Base-by-base conservation (phyloP, 2,888 invertebrate species). In the Lasioglossum zephyrum region DNA sequence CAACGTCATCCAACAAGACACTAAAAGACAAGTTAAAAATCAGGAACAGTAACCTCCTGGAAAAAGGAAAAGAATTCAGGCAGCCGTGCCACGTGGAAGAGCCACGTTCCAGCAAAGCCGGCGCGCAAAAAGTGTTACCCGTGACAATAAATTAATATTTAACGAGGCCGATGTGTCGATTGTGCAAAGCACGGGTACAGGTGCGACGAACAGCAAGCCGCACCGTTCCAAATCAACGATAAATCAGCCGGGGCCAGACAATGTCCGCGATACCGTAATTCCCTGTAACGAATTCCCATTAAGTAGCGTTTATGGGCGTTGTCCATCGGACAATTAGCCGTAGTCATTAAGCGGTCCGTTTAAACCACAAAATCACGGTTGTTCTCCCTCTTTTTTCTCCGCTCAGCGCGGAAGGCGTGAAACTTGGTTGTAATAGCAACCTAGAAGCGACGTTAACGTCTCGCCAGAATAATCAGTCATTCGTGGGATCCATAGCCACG, bases 401-500 rank as follows among this genome's bases (percentile, higher is more conserved):
- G 81, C 66, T 53, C 22, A 73, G 79, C 75, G 60, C 84, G 85
- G 87, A 85, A 90, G 79, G 90, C 90, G 90, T 90, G 85, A 90
- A 90, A 86, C 82, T 39, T 70, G 72, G 39, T 39, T 36, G 77
- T 89, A 87, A 89, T 89, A 63, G 79, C 81, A 82, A 73, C 69
- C 84, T 82, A 82, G 73, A 77, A 79, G 49, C 70, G 74, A 87
- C 87, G 85, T 79, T 81, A 69, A 82, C 53, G 53, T 80, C 87
- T 18, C 81, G 69, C 73, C 53, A 74, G 80, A 75, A 85, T 80
- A 87, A 90, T 90, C 90, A 88, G 84, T 90, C 90, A 88, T 90
- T 84, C 84, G 77, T 79, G 78, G 70, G 83, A 76, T 76, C 31
- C 69, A 39, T 39, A 39, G 36, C 66, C 70, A 39, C 13, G 31